phyloP scores from a whole-genome alignment of 2,113 vertebrate genomes.

The Anguilla rostrata region DNA sequence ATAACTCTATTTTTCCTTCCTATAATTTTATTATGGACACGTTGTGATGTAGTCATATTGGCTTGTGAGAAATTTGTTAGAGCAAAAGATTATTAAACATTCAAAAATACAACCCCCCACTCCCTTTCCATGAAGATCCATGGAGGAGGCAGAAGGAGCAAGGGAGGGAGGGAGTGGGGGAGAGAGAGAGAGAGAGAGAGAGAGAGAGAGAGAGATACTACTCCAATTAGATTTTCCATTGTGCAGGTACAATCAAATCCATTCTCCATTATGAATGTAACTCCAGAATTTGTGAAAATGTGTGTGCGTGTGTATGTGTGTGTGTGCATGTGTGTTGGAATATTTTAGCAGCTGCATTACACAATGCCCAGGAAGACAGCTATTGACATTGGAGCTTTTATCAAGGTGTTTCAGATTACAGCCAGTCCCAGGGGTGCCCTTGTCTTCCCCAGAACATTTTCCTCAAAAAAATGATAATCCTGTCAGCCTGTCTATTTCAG shows the following conservation, averaged over 20 bases:
- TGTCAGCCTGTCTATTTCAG: constrained; percentile 15
- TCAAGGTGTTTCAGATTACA: constrained; percentile 17
- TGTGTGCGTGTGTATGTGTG: background rate
- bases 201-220: too few relatives aligned
- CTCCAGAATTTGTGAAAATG: background rate
- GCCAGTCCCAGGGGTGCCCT: background rate
- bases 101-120: background rate
- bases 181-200: too few relatives aligned
- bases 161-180: too few relatives aligned
- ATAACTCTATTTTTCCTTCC: background rate
- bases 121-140: background rate
- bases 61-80: background rate
- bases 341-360: background rate
- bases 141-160: too few relatives aligned
- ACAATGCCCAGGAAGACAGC: background rate
- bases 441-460: constrained; percentile 5
- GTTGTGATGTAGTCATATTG: background rate
- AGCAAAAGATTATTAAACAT: background rate
- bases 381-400: background rate
- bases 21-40: background rate
- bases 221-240: background rate
- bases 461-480: background rate
- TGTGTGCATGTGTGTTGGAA: background rate
- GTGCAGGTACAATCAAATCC: background rate
- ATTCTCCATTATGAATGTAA: background rate